These are phyloP conservation scores for Chloroceryle inda DNA, from an alignment of 2,797 vertebrate species.

Conservation along the genomic window DNA sequence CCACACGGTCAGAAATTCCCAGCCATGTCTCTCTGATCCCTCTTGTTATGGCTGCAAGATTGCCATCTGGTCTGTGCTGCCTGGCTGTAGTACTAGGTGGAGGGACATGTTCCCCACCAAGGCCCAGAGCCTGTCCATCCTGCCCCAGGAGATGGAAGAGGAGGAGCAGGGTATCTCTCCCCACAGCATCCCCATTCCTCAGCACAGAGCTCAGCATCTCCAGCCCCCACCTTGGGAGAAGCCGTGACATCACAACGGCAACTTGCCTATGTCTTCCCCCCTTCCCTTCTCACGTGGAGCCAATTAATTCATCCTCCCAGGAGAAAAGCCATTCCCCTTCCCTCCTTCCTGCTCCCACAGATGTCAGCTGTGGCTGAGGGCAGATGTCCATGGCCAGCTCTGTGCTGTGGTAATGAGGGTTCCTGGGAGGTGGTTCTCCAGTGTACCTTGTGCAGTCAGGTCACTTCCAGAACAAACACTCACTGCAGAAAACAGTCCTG, in stretches of 20 bases:
- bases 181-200: neutral
- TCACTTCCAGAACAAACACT: neutral
- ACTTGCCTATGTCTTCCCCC: neutral
- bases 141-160: rapidly evolving
- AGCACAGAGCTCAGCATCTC: rapidly evolving
- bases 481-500: neutral
- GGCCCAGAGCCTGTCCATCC: neutral
- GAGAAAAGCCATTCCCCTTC: neutral
- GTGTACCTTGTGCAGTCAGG: neutral
- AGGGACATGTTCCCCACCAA: neutral
- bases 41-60: rapidly evolving
- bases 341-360: neutral
- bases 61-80: neutral
- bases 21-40: rapidly evolving
- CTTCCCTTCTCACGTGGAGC: neutral
- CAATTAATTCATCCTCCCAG: neutral
- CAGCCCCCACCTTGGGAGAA: rapidly evolving
- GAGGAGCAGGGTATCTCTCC: neutral
- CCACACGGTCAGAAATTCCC: rapidly evolving
- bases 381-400: neutral
- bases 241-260: neutral
- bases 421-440: neutral
- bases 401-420: rapidly evolving
- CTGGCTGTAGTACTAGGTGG: rapidly evolving
- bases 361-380: neutral